Evolutionary conservation across 2,113 vertebrate genomes (phyloP).

Genomic region (Setophaga coronata): DNA sequence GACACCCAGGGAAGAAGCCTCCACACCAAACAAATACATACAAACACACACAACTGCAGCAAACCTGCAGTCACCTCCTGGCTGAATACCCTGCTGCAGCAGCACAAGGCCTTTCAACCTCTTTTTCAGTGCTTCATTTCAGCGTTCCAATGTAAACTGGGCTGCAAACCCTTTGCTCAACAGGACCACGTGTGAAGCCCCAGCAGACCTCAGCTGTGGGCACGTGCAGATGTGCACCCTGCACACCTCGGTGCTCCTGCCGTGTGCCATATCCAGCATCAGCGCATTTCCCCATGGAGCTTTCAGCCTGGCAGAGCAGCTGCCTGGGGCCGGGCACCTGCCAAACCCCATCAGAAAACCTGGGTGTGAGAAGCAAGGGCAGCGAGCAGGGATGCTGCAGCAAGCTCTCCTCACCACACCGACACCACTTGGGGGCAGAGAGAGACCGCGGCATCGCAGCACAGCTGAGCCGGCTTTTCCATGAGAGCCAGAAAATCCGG

Average conservation of each 20-base stretch:
- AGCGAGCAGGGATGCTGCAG: neutral
- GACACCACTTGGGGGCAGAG: conserved; percentile 62
- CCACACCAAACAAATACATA: neutral
- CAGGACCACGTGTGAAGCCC: accelerated
- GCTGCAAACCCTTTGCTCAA: neutral
- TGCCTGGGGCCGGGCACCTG: neutral
- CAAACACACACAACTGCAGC: neutral
- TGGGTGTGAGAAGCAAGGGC: neutral
- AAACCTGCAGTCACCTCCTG: neutral
- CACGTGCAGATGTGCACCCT: neutral
- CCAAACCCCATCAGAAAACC: neutral
- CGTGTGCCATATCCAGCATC: neutral
- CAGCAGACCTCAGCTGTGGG: neutral
- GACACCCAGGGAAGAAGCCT: neutral
- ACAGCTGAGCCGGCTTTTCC: neutral
- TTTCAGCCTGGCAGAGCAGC: neutral
- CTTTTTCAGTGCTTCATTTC: neutral
- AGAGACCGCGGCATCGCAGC: neutral
- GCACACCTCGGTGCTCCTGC: neutral
- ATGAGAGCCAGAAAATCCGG: neutral
- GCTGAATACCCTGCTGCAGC: accelerated
- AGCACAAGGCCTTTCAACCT: neutral
- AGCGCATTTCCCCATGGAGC: accelerated
- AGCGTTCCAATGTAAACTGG: neutral
- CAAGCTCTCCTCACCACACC: neutral